These are phyloP conservation scores for Oxycera nigricornis DNA, from an alignment of 2,888 invertebrate genomes.

Conservation along the genomic window DNA sequence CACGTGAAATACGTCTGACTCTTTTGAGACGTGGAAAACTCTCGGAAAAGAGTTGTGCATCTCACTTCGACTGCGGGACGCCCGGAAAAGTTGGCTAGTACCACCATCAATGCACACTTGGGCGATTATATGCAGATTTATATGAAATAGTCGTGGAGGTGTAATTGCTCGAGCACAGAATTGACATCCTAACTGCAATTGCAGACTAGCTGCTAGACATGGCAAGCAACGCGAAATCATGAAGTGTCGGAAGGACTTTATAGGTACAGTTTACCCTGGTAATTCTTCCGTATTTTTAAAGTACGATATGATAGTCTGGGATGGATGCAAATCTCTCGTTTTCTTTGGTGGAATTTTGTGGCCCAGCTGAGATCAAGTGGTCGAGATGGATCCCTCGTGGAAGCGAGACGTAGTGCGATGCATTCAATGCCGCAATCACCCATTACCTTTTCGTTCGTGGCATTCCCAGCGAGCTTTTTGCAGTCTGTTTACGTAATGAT, in stretches of 20 bases:
- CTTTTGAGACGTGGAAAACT: background rate
- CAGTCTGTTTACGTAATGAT: constrained; percentile 27
- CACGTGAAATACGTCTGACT: background rate
- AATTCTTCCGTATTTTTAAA: background rate
- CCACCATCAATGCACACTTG: background rate
- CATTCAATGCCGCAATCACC: constrained; percentile 3
- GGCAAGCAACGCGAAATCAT: background rate
- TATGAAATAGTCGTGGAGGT: constrained; percentile 18
- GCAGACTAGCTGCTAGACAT: background rate
- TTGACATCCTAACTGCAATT: background rate
- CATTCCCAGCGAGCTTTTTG: constrained; percentile 31
- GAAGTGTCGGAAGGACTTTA: background rate
- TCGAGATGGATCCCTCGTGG: background rate
- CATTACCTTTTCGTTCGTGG: background rate
- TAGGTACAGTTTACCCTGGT: background rate
- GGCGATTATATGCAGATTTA: constrained; percentile 35
- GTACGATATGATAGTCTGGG: no score
- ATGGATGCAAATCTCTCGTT: no score
- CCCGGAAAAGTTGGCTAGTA: no score
- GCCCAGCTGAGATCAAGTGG: background rate
- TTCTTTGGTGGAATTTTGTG: no score
- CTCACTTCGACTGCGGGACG: constrained; percentile 19
- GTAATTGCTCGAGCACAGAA: constrained; percentile 12
- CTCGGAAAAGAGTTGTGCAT: background rate
- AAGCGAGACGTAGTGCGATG: background rate